Evolutionary conservation across 2,113 vertebrate species (phyloP).

Genomic region (Engystomops pustulosus): DNA sequence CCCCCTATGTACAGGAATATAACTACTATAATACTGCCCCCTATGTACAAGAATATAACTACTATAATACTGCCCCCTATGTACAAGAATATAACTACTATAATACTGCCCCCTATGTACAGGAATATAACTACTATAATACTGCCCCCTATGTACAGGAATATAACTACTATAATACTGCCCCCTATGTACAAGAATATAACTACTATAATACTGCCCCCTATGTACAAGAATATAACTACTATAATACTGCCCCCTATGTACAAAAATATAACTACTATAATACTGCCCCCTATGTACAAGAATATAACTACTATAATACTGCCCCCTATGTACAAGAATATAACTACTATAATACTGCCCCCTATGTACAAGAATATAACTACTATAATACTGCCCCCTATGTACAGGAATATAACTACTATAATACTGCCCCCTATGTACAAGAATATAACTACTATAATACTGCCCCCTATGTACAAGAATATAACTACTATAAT

Average conservation of each 20-base stretch:
- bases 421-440: not conserved
- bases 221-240: not conserved
- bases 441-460: not conserved
- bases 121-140: not conserved
- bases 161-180: not conserved
- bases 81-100: constrained; percentile 3
- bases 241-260: not conserved
- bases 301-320: constrained; percentile 10
- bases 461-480: constrained; percentile 1
- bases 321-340: too few species aligned
- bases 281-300: not conserved
- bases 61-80: constrained; percentile 7
- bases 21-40: not conserved
- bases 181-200: not conserved
- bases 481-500: constrained; percentile 1
- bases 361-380: too few species aligned
- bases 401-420: not conserved
- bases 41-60: not conserved
- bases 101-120: not conserved
- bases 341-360: too few species aligned
- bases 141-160: not conserved
- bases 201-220: constrained; percentile 5
- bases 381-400: not conserved
- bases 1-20: constrained; percentile 12
- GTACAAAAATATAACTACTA: too few species aligned